phyloP scores from a whole-genome alignment of 1,140 invertebrate species.

The Phenacoccus solenopsis region DNA sequence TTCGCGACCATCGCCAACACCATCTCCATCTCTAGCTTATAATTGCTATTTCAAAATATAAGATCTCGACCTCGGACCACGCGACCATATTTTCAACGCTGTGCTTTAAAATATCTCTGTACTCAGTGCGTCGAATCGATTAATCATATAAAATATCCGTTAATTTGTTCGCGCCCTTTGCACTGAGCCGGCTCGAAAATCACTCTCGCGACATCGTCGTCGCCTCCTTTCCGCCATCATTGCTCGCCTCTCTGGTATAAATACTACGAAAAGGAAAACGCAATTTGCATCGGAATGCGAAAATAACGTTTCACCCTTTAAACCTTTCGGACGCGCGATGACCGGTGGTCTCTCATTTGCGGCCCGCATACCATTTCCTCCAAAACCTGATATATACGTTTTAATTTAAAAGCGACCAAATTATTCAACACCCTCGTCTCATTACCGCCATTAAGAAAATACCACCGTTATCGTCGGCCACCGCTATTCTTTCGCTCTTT shows the following conservation, averaged over 20 bases:
- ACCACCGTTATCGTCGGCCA: not conserved
- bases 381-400: slow-evolving; percentile 2
- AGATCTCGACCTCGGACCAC: no score
- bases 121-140: no score
- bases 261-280: not conserved
- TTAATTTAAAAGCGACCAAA: not conserved
- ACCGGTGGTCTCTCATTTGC: not conserved
- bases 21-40: no score
- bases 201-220: no score
- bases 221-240: no score
- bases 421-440: not conserved
- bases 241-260: not conserved
- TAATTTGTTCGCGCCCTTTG: no score
- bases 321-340: not conserved
- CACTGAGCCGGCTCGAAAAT: no score
- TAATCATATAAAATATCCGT: no score
- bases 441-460: not conserved
- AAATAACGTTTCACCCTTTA: not conserved
- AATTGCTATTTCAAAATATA: no score
- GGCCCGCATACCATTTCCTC: not conserved
- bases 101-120: no score
- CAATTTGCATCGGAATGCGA: slow-evolving; percentile 1
- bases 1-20: no score
- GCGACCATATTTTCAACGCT: no score
- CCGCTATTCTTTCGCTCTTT: not conserved